These are phyloP conservation scores for Andrena hattorfiana DNA, from an alignment of 2,888 invertebrate genomes.

Conservation along the genomic window DNA sequence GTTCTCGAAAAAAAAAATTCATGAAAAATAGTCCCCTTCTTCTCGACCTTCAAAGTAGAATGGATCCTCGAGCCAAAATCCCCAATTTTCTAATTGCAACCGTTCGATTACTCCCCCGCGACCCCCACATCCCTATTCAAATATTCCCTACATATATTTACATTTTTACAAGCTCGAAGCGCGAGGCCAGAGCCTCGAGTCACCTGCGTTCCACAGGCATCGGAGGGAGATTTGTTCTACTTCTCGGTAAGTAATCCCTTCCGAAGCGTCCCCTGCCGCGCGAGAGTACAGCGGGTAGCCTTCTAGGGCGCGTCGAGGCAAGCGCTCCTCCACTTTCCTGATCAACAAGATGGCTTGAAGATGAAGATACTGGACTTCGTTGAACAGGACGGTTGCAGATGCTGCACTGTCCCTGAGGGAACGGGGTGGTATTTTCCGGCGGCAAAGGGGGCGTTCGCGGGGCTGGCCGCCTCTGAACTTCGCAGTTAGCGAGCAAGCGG, in stretches of 20 bases:
- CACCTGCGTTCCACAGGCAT: conserved; percentile 8
- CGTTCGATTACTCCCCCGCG: too few relatives aligned
- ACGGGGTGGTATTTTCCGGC: background rate
- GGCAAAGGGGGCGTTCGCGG: background rate
- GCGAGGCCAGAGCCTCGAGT: background rate
- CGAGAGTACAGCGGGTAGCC: background rate
- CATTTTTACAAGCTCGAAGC: conserved; percentile 16
- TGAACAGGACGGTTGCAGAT: conserved; percentile 45
- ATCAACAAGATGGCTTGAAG: background rate
- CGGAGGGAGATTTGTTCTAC: conserved; percentile 7
- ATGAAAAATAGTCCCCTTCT: too few relatives aligned
- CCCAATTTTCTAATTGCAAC: background rate
- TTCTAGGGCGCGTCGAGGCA: too few relatives aligned
- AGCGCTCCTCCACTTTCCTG: background rate
- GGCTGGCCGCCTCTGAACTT: background rate
- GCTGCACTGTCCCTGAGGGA: conserved; percentile 28
- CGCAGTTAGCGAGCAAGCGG: conserved; percentile 39
- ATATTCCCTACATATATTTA: conserved; percentile 23
- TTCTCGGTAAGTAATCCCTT: background rate
- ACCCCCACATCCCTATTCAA: background rate
- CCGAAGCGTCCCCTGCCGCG: background rate
- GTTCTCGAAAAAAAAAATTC: too few relatives aligned
- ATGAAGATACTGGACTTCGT: conserved; percentile 1
- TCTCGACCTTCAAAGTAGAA: too few relatives aligned
- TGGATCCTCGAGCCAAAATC: too few relatives aligned